Base-by-base conservation (phyloP, 1,140 invertebrate genomes). In the Euwallacea similis region DNA sequence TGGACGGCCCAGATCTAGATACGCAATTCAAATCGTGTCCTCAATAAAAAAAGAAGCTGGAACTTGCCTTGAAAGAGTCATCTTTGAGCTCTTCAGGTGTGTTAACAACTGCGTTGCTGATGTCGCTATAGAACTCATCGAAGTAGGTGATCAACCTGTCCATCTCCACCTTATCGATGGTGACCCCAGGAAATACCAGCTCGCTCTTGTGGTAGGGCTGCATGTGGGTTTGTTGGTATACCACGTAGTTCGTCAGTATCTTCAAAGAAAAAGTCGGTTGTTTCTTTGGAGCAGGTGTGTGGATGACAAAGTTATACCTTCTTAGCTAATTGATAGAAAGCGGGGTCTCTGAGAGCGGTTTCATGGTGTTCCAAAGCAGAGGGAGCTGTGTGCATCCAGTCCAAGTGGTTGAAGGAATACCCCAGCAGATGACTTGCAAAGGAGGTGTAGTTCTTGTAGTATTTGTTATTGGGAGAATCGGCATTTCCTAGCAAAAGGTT, bases 91-190 rank as follows among this genome's bases (percentile, higher is more conserved):
- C 74, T 44, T 77, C 65, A 41, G 70, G 43, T 15, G 81, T 74
- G 0, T 82, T 76, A 9, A 80, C 81, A 15, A 92, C 73, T 58
- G 86, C 87, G 75, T 91, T 90, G 76, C 84, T 88, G 43, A 91
- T 86, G 72, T 90, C 86, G 11, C 88, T 74, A 75, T 90, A 87
- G 74, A 87, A 88, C 42, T 89, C 82, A 56, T 92, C 89, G 80
- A 91, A 91, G 79, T 87, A 92, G 13, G 91, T 92, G 15, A 86
- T 83, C 7, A 93, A 79, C 47, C 87, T 85, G 79, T 88, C 88
- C 7, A 89, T 84, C 0, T 80, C 76, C 6, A 92, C 83, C 46
- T 84, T 85, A 70, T 88, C 85, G 70, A 93, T 84, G 75, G 86
- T 87, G 15, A 92, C 84, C 85, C 78, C 79, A 7, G 87, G 84